Evolutionary conservation across 2,888 invertebrate species (phyloP).

Genomic region (Agrochola circellaris): DNA sequence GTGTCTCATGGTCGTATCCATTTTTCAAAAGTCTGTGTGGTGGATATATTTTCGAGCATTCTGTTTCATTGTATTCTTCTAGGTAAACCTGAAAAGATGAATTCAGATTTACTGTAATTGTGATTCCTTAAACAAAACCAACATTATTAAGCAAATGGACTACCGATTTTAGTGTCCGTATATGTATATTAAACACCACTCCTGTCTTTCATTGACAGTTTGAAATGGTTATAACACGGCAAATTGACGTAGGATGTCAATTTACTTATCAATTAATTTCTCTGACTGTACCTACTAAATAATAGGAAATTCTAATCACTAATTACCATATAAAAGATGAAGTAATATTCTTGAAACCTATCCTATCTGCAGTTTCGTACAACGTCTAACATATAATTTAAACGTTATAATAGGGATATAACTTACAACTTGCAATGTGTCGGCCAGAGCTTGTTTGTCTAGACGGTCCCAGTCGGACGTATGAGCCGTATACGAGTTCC

Average conservation of each 20-base stretch:
- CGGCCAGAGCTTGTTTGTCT: constrained; percentile 40
- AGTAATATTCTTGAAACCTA: background rate
- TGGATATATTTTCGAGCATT: constrained; percentile 37
- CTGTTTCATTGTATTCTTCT: background rate
- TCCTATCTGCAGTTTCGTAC: background rate
- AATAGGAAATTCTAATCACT: background rate
- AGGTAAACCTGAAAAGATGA: constrained; percentile 36
- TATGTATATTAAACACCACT: too few relatives aligned
- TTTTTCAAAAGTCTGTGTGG: constrained; percentile 43
- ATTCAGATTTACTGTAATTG: background rate
- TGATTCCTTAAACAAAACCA: too few relatives aligned
- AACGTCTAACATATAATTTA: too few relatives aligned
- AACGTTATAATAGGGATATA: background rate
- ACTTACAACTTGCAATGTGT: constrained; percentile 58
- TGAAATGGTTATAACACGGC: too few relatives aligned
- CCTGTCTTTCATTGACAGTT: too few relatives aligned
- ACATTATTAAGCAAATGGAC: too few relatives aligned
- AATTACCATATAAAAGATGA: background rate
- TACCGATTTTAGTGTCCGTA: too few relatives aligned
- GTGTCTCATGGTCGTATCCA: constrained; percentile 50
- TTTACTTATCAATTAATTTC: too few relatives aligned
- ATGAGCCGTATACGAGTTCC: background rate
- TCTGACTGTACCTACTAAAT: too few relatives aligned
- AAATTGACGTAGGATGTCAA: too few relatives aligned
- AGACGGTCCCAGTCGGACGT: constrained; percentile 55